Percentiles rank a stretch among this genome's conserved stretches.
These are phyloP conservation scores for Dryococelus australis DNA, from an alignment of 2,888 invertebrate genomes.

Conservation along the genomic window DNA sequence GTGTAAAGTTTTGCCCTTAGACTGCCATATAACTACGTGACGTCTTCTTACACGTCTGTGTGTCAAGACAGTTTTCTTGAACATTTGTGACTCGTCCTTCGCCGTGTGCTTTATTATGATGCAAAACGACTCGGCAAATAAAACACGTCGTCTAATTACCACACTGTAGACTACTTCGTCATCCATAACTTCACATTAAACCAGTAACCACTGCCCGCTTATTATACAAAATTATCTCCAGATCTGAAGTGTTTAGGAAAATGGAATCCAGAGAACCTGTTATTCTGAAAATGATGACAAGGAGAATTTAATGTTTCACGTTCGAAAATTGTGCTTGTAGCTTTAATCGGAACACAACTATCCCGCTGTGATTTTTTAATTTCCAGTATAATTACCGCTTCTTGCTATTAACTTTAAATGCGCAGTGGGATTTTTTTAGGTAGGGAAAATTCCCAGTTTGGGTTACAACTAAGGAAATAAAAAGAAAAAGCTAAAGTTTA, in stretches of 20 bases:
- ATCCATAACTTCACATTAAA: not conserved
- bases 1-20: too few species aligned
- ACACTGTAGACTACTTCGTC: not conserved
- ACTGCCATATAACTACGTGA: too few species aligned
- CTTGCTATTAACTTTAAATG: not conserved
- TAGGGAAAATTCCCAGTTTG: not conserved
- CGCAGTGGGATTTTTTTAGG: not conserved
- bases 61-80: too few species aligned
- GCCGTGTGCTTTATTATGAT: not conserved
- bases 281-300: conserved; percentile 24
- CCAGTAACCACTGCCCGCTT: not conserved
- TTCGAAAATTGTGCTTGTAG: not conserved
- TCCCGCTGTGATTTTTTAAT: conserved; percentile 16
- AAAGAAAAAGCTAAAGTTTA: not conserved
- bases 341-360: not conserved
- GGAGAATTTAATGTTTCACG: conserved; percentile 23
- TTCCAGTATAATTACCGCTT: conserved; percentile 5
- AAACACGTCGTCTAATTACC: not conserved
- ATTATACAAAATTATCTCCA: conserved; percentile 26
- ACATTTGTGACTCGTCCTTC: not conserved
- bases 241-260: conserved; percentile 6
- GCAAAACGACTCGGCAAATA: not conserved
- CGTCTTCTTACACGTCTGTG: too few species aligned
- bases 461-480: not conserved
- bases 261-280: not conserved